Base-by-base conservation (phyloP, 2,888 invertebrate species). In the Mythimna lalbum region DNA sequence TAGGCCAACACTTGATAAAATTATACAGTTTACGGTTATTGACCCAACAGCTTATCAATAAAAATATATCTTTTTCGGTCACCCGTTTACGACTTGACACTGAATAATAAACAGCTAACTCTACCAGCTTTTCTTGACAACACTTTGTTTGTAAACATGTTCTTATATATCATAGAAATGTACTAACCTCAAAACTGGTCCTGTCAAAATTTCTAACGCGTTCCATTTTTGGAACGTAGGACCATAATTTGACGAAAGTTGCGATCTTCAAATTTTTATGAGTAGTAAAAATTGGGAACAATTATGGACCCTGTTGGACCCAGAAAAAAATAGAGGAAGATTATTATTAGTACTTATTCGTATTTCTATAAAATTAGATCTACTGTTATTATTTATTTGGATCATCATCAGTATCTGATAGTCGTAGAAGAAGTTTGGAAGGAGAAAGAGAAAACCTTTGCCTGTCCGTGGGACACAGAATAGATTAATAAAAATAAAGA, bases 31-130 rank as follows among this genome's bases (percentile, higher is more conserved):
- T 33, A 10, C 52, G 73, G 75, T 61, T 36, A 12, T 61, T 69
- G 76, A 73, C 76, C 76, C 27, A 57, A 17, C 33, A 5, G 6
- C 56, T 9, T 69, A 73, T 76, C 76, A 57, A 76, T 72, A 36
- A 57, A n/a, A 69, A 59, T 19, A n/a, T 23, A 73, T 76, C 17
- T 52, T 69, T 75, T 76, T 73, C 69, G 76, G 76, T 61, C 76
- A 69, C 27, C 50, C n/a, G 17, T 76, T 76, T 61, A 73, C 12
- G 61, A 76, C 56, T 50, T 50, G 61, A 76, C 73, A 69, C 61
- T 76, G 73, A 73, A 73, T 73, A 57, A 61, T 76, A 69, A 76
- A 10, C 50, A 76, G 61, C 55, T 53, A 50, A 36, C 50, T 52
- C 12, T 10, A 21, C 43, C 36, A 7, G 17, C 12, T 73, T 55